Conservation (phyloP, 2,797 vertebrate genomes). For the Onychomys torridus region DNA sequence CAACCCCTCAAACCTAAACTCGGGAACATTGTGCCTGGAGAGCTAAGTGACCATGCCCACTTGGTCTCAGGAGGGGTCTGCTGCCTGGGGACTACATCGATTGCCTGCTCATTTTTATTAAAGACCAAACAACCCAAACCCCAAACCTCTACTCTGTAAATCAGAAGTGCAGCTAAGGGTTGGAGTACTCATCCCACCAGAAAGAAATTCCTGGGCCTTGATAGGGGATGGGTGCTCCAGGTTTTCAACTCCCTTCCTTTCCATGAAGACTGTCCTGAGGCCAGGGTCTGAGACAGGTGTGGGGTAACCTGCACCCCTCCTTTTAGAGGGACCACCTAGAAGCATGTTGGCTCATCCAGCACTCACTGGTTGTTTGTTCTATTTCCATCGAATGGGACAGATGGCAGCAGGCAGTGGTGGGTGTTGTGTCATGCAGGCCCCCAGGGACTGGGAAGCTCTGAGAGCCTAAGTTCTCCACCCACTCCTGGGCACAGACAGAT, state of each 20-base stretch:
- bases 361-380: not conserved
- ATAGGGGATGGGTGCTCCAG: not conserved
- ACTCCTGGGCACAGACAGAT: constrained; percentile 12
- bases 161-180: not conserved
- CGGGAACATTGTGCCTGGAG: not conserved
- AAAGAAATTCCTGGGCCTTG: not conserved
- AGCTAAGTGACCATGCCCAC: not conserved
- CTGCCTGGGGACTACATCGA: not conserved
- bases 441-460: not conserved
- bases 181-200: not conserved
- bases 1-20: not conserved
- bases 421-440: constrained; percentile 48
- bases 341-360: not conserved
- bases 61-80: not conserved
- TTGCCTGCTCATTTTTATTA: not conserved
- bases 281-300: not conserved
- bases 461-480: not conserved
- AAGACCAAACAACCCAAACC: not conserved
- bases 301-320: not conserved
- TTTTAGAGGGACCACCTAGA: not conserved
- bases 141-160: not conserved
- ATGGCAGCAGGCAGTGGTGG: constrained; percentile 79
- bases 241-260: not conserved
- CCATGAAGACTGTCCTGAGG: not conserved
- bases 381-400: constrained; percentile 73